These are phyloP conservation scores for Brienomyrus brachyistius DNA, from an alignment of 2,113 vertebrate genomes.

Conservation along the genomic window DNA sequence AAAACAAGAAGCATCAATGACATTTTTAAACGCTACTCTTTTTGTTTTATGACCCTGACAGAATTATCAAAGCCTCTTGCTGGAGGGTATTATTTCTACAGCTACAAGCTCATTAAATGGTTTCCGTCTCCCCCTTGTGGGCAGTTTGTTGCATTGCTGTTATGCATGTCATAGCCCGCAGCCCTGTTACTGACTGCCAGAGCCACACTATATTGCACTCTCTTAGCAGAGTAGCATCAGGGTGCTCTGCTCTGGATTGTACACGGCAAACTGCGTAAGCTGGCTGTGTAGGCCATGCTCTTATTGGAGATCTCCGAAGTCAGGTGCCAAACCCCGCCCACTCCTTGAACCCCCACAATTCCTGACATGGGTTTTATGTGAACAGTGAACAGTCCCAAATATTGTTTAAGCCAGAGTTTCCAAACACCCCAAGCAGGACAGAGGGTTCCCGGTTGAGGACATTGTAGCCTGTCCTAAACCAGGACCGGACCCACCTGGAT, in stretches of 20 bases:
- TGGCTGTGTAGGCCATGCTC: not conserved
- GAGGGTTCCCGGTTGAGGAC: not conserved
- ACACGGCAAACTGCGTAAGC: not conserved
- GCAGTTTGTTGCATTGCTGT: not conserved
- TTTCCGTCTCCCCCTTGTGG: constrained; percentile 37
- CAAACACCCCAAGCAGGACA: not conserved
- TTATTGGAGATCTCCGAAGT: not conserved
- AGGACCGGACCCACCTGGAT: constrained; percentile 72
- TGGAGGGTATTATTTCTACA: not conserved
- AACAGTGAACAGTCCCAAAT: not conserved
- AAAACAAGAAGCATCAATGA: constrained; percentile 29
- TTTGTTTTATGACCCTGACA: not conserved
- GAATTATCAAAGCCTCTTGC: not conserved
- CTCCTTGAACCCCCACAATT: not conserved
- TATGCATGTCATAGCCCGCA: constrained; percentile 31
- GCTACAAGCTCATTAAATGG: not conserved
- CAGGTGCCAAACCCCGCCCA: not conserved
- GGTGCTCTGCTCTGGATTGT: not conserved
- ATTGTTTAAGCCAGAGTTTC: not conserved
- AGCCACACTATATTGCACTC: not conserved
- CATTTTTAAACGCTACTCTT: constrained; percentile 23
- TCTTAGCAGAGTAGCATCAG: not conserved
- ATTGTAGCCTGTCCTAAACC: not conserved
- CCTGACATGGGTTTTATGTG: not conserved
- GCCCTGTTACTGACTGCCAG: constrained; percentile 12